A percentile compares a stretch with the other conserved stretches of the same genome.
Conservation (phyloP, 2,797 vertebrate species). For the Macropus fuliginosus region DNA sequence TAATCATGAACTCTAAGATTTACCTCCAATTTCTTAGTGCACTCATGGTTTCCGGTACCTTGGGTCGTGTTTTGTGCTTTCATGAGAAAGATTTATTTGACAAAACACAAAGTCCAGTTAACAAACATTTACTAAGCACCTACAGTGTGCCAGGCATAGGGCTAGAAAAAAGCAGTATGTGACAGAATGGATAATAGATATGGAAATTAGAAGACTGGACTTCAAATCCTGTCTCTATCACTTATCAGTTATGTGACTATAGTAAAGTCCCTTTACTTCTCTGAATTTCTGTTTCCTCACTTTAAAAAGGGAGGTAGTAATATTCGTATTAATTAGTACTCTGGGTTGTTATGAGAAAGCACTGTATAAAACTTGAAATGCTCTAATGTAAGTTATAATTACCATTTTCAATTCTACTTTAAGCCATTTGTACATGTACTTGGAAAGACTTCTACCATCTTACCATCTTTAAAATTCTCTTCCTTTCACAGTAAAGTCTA, state of each 20-base stretch:
- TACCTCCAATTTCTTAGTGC: not conserved
- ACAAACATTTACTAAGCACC: not conserved
- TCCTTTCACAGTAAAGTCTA: constrained; percentile 26
- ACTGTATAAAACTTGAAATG: not conserved
- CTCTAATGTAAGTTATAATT: not conserved
- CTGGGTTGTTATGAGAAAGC: not conserved
- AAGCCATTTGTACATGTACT: not conserved
- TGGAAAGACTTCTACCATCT: not conserved
- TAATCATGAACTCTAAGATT: not conserved
- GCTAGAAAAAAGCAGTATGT: not conserved
- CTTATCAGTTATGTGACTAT: not conserved
- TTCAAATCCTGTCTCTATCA: not conserved
- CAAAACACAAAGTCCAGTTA: not conserved
- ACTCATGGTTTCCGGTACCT: not conserved
- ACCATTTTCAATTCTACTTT: not conserved
- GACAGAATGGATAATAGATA: not conserved
- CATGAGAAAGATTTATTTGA: not conserved
- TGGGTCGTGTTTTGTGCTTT: not conserved
- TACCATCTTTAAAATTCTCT: constrained; percentile 41
- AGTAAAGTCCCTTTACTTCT: not conserved
- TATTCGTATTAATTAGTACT: not conserved
- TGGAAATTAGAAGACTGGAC: not conserved
- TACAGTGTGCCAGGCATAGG: not conserved
- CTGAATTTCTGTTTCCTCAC: not conserved
- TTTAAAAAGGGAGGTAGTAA: not conserved